Percentiles rank a stretch among this genome's conserved stretches.
Evolutionary conservation across 2,888 invertebrate species (phyloP).

Genomic region (Andrena trimmerana): DNA sequence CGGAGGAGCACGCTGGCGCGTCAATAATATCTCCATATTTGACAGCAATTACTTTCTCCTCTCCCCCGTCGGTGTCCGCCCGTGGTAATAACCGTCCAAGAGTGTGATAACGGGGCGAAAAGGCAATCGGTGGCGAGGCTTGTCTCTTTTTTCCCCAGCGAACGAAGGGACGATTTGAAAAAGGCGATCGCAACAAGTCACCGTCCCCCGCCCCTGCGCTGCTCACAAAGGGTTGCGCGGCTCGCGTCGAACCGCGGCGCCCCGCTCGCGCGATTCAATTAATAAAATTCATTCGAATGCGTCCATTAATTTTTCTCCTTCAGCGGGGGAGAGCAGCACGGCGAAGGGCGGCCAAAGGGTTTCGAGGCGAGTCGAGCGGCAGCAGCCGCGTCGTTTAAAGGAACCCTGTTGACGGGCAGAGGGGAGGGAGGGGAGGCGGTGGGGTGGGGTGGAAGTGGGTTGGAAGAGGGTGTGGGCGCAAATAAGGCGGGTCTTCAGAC

Average conservation of each 20-base stretch:
- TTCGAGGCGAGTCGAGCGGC: constrained; percentile 71
- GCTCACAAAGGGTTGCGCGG: constrained; percentile 68
- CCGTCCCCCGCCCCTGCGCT: constrained; percentile 43
- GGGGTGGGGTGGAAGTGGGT: constrained; percentile 70
- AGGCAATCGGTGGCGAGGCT: constrained; percentile 68
- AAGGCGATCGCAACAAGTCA: constrained; percentile 77
- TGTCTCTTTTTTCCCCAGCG: constrained; percentile 51
- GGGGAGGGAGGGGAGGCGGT: constrained; percentile 35
- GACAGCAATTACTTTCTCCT: constrained; percentile 58
- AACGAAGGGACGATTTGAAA: constrained; percentile 62
- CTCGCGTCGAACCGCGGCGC: constrained; percentile 74
- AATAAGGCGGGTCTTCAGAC: constrained; percentile 81
- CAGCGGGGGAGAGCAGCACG: constrained; percentile 17
- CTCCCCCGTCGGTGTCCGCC: constrained; percentile 48
- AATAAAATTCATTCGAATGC: constrained; percentile 84
- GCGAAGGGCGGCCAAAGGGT: constrained; percentile 76
- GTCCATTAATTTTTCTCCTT: constrained; percentile 80
- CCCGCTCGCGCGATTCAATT: constrained; percentile 80
- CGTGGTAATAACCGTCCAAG: constrained; percentile 61
- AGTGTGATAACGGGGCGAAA: constrained; percentile 69
- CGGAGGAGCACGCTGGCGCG: constrained; percentile 35
- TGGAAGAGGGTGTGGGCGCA: constrained; percentile 75
- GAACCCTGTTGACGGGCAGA: constrained; percentile 67
- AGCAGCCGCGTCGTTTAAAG: constrained; percentile 79
- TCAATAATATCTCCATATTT: constrained; percentile 51